Conservation (phyloP, 1,140 invertebrate species). For the Epicauta chinensis region DNA sequence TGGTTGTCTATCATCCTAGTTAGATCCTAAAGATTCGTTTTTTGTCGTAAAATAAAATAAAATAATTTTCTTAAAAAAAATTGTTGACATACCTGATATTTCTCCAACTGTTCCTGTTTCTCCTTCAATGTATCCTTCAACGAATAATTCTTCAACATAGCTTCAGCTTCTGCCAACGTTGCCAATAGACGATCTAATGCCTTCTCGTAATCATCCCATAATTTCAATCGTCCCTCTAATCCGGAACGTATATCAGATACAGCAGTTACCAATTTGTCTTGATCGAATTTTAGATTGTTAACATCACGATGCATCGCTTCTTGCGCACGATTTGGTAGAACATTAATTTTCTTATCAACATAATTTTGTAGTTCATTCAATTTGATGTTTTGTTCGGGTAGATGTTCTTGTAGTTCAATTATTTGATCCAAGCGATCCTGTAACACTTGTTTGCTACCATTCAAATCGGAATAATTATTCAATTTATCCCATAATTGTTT, state of each 20-base stretch:
- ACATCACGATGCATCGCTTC: slow-evolving; percentile 77
- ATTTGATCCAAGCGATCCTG: slow-evolving; percentile 69
- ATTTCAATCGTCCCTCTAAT: slow-evolving; percentile 76
- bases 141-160: slow-evolving; percentile 78
- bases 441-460: slow-evolving; percentile 70
- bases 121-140: slow-evolving; percentile 81
- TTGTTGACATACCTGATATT: slow-evolving; percentile 83
- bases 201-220: slow-evolving; percentile 88
- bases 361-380: slow-evolving; percentile 63
- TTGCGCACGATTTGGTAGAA: slow-evolving; percentile 65
- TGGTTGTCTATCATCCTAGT: slow-evolving; percentile 65
- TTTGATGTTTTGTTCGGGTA: slow-evolving; percentile 66
- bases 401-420: slow-evolving; percentile 67
- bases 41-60: slow-evolving; percentile 1
- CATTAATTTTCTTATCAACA: slow-evolving; percentile 56
- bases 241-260: slow-evolving; percentile 69
- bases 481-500: slow-evolving; percentile 82
- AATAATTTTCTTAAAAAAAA: slow-evolving; percentile 12
- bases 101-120: slow-evolving; percentile 82
- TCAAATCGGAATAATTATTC: slow-evolving; percentile 68
- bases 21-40: slow-evolving; percentile 53
- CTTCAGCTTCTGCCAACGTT: slow-evolving; percentile 84
- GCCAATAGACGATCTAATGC: slow-evolving; percentile 73
- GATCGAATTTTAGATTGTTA: slow-evolving; percentile 66
- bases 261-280: slow-evolving; percentile 73